Conservation (phyloP, 2,113 vertebrate species). For the Ammodramus savannarum region DNA sequence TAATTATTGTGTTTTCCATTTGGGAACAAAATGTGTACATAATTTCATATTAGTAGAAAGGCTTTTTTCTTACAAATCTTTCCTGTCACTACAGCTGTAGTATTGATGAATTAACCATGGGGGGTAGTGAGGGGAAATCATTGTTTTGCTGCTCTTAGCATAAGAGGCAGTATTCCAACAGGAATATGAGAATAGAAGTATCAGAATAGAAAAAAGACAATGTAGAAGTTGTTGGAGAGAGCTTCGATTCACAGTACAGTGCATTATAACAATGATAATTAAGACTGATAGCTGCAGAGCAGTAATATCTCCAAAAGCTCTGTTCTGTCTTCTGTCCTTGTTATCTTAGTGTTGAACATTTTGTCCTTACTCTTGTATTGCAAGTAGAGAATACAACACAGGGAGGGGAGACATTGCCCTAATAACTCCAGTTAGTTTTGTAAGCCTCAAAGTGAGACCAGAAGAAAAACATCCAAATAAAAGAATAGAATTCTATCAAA, state of each 20-base stretch:
- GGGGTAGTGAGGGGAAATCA: neutral
- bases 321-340: neutral
- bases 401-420: neutral
- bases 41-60: neutral
- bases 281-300: neutral
- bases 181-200: neutral
- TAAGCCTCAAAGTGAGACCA: neutral
- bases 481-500: neutral
- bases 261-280: neutral
- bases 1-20: constrained; percentile 1
- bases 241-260: neutral
- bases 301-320: neutral
- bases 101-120: neutral
- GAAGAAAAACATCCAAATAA: neutral
- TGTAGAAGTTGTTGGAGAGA: neutral
- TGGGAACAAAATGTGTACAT: neutral
- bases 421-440: neutral
- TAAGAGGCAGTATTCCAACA: neutral
- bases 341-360: neutral
- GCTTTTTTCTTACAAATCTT: neutral
- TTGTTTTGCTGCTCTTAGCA: neutral
- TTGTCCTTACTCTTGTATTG: neutral
- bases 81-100: neutral
- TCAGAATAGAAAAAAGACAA: neutral
- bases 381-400: neutral